Percentiles rank a stretch among this genome's conserved stretches.
These are phyloP conservation scores for Bungarus multicinctus DNA, from an alignment of 2,113 vertebrate genomes.

Conservation along the genomic window DNA sequence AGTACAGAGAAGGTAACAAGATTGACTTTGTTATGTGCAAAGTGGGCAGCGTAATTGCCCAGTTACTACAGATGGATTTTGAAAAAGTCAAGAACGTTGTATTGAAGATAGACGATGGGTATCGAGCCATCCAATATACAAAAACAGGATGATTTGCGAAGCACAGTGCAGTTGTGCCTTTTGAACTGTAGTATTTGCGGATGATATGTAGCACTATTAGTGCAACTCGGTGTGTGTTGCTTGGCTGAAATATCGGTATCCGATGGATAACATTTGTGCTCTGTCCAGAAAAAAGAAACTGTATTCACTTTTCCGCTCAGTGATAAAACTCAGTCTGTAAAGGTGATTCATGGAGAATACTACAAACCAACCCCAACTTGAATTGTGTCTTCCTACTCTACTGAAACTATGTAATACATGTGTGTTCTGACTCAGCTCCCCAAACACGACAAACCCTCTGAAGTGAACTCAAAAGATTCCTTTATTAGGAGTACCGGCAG, in stretches of 20 bases:
- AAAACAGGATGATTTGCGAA: slow-evolving; percentile 41
- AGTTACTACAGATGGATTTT: slow-evolving; percentile 59
- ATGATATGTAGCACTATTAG: slow-evolving; percentile 14
- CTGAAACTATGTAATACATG: background rate
- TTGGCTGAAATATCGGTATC: background rate
- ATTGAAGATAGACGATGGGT: slow-evolving; percentile 3
- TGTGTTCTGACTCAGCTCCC: too few relatives aligned
- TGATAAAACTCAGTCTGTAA: background rate
- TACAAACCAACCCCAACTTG: background rate
- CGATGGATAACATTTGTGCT: background rate
- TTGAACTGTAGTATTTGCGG: slow-evolving; percentile 5
- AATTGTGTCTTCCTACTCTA: background rate
- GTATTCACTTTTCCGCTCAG: background rate
- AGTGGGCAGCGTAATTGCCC: slow-evolving; percentile 51
- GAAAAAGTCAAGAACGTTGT: slow-evolving; percentile 38
- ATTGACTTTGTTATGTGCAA: slow-evolving; percentile 47
- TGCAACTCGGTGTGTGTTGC: background rate
- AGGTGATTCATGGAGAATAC: background rate
- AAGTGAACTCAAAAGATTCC: too few relatives aligned
- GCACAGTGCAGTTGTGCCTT: slow-evolving; percentile 24
- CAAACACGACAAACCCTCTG: too few relatives aligned
- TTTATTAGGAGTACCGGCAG: too few relatives aligned
- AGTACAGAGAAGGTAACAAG: slow-evolving; percentile 49
- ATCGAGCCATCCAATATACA: slow-evolving; percentile 3
- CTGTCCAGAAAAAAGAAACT: background rate